Base-by-base conservation (phyloP, 2,797 vertebrate genomes). In the Distichodus sexfasciatus region DNA sequence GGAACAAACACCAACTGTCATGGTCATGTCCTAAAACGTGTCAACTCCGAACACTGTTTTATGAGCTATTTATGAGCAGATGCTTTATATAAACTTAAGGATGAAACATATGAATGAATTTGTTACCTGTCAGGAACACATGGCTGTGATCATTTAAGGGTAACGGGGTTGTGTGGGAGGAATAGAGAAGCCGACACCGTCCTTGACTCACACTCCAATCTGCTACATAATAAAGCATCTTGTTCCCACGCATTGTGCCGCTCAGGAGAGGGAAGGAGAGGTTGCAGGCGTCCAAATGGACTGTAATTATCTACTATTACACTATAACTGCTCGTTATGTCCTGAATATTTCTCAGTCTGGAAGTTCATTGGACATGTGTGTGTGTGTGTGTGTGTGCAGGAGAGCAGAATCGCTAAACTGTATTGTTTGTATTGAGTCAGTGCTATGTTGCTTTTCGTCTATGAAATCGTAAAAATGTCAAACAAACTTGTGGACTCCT, bases 141-240 rank as follows among this genome's bases (percentile, higher is more conserved):
- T 24, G 21, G 51, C 51, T 60, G 51, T 23, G 41, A 36, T 11
- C 46, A 59, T 26, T 72, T 72, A 53, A 51, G 24, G 23, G 38
- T 59, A 8, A 57, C 46, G 64, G 65, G 69, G 53, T 12, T 64
- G 63, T 68, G 59, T 69, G 35, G 59, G 64, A 21, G 31, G 35
- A 72, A 53, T 47, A 65, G 40, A 65, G 51, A 38, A 69, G 64
- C 53, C 44, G 19, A 21, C 50, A 62, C 62, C 43, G 21, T 15
- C 12, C 47, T 38, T 28, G 33, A 28, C 33, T 36, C 26, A 59
- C 28, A 46, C 48, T 23, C 31, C 21, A 53, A 40, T 53, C 28
- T 44, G 24, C 33, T 35, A 61, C 24, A 46, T 48, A 70, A 70
- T 31, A 55, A 23, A 50, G 66, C 54, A 54, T 66, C 14, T 43